Evolutionary conservation across 2,888 invertebrate species (phyloP), one percentile per base, ranked within the genome.

Genomic region (Melanotus villosus): DNA sequence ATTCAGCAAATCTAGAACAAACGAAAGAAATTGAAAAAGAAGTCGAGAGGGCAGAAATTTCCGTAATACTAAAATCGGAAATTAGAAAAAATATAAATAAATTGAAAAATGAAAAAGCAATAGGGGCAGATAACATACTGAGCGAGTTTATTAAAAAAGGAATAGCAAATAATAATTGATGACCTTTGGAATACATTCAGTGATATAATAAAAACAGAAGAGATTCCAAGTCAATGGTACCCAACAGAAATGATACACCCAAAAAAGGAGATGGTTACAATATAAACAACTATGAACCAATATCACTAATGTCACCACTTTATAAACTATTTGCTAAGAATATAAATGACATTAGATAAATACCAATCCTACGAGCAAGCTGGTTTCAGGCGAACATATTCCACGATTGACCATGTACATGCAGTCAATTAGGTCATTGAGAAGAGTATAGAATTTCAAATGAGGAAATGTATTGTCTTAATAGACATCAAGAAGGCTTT

Each of bases 161-260:
- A 26, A 26, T 3, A 36, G 6, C 36, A 36, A 3, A 5, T n/a
- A n/a, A 36, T 36, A n/a, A 36, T 36, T 6, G 6, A 36, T n/a
- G 36, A 36, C 12, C n/a, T 4, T n/a, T 36, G 36, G 36, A 36
- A 5, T n/a, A 36, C 10, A 36, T 36, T 36, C n/a, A 36, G 10
- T n/a, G 36, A 36, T n/a, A 36, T n/a, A 36, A 36, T 26, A 26
- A 5, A 36, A 36, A 36, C 36, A 36, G 9, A 36, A 36, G 12
- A 36, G 36, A 36, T 36, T 36, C 36, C 36, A n/a, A 36, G 36
- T 36, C 36, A 36, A n/a, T 36, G 36, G 36, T 10, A 36, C n/a
- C 3, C 36, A 36, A 36, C 36, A n/a, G 6, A 9, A 36, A 36
- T 36, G 12, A 36, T 36, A 36, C 12, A 36, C 9, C 5, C 6